Evolutionary conservation across 1,140 invertebrate species (phyloP), one percentile per base, ranked within the genome.

Genomic region (Amyelois transitella): DNA sequence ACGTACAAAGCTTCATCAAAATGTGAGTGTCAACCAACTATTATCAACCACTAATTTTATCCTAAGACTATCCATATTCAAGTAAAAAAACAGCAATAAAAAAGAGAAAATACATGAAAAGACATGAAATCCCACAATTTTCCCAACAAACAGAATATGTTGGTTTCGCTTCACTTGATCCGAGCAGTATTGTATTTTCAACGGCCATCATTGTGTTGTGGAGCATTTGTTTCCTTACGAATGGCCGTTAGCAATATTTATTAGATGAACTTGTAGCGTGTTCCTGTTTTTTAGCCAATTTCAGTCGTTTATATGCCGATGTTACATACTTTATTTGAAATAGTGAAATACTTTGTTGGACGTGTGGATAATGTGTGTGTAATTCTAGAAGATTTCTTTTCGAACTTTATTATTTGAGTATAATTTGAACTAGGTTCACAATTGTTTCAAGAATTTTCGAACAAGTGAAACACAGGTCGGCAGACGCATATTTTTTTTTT

Each of bases 161-260:
- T 70, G 68, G 72, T 59, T 67, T 75, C 72, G 80, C 67, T 75
- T 82, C 80, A 81, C 70, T 84, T 72, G 68, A 70, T 77, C 62
- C 58, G 49, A 69, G 69, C 75, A 77, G 76, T 82, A 81, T 86
- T 82, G 80, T 81, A 61, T 78, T 72, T 78, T 72, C 70, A 55
- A 60, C 60, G 68, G 70, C 75, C 72, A 81, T 81, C 77, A 83
- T 76, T 81, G 75, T 85, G 78, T 82, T 85, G 76, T 82, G 75
- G 74, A 83, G 80, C 75, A 79, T 81, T 86, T 74, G 75, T 79
- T 86, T 86, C 77, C 79, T 85, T 82, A 75, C 80, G 67, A 75
- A 72, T 69, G 72, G 80, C 78, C 83, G 80, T 85, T 85, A 83
- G 72, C 75, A 74, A 85, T 85, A 87, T 87, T 87, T 87, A 87